phyloP scores from a whole-genome alignment of 2,797 vertebrate species.

The Enteromius thamalakanensis region DNA sequence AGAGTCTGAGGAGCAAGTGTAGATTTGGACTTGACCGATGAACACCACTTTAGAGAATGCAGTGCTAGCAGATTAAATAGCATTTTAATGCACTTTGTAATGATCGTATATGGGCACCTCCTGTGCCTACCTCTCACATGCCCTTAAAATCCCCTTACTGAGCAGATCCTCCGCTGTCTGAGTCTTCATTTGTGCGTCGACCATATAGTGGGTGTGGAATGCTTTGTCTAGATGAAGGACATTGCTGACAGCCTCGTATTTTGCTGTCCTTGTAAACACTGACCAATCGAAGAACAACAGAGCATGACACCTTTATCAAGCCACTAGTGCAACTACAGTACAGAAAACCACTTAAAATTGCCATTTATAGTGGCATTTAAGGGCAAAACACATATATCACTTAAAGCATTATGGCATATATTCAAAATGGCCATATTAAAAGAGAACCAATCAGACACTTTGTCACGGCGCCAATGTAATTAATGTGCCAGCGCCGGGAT shows the following conservation, averaged over 20 bases:
- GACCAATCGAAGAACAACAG: constrained; percentile 40
- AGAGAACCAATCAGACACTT: constrained; percentile 22
- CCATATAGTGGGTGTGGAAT: constrained; percentile 14
- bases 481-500: background rate
- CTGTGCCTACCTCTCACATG: constrained; percentile 29
- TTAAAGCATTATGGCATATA: background rate
- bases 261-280: constrained; percentile 50
- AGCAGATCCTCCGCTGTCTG: constrained; percentile 22
- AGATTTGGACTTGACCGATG: constrained; percentile 19
- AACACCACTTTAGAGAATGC: constrained; percentile 40
- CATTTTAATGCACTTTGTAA: constrained; percentile 51
- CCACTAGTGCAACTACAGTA: background rate
- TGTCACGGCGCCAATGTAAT: constrained; percentile 2
- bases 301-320: constrained; percentile 28
- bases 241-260: constrained; percentile 50
- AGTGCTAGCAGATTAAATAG: constrained; percentile 41
- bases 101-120: constrained; percentile 32
- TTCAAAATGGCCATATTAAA: constrained; percentile 22
- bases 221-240: constrained; percentile 46
- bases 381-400: background rate
- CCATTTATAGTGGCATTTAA: background rate
- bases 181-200: constrained; percentile 21
- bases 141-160: constrained; percentile 40
- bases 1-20: background rate
- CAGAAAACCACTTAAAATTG: background rate